phyloP scores from a whole-genome alignment of 2,113 vertebrate species.

The Chaetorhynchus papuensis region DNA sequence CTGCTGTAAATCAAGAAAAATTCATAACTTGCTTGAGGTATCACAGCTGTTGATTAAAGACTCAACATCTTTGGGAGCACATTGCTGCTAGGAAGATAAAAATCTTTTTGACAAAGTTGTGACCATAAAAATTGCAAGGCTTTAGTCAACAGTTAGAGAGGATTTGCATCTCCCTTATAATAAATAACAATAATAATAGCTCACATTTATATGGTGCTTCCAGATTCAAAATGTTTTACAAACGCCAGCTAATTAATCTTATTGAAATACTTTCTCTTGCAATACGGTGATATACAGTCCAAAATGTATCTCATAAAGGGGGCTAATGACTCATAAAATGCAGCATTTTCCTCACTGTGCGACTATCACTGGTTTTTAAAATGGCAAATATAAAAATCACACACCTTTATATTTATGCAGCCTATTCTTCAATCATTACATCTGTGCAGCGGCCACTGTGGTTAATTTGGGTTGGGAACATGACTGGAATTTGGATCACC shows the following conservation, averaged over 20 bases:
- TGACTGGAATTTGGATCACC: neutral
- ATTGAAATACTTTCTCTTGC: constrained; percentile 16
- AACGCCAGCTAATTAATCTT: constrained; percentile 56
- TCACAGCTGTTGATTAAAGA: constrained; percentile 78
- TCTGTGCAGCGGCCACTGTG: neutral
- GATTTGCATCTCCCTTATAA: constrained; percentile 59
- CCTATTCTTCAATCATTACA: constrained; percentile 31
- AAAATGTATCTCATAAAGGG: constrained; percentile 53
- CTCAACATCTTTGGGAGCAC: constrained; percentile 63
- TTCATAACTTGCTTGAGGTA: constrained; percentile 74
- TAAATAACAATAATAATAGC: constrained; percentile 62
- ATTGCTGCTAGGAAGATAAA: constrained; percentile 66
- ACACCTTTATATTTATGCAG: constrained; percentile 56
- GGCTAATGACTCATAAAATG: constrained; percentile 57
- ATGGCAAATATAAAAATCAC: constrained; percentile 58
- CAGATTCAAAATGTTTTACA: constrained; percentile 24
- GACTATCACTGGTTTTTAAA: constrained; percentile 25
- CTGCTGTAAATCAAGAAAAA: constrained; percentile 73
- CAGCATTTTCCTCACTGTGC: constrained; percentile 24
- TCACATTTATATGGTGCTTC: constrained; percentile 9
- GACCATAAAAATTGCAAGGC: constrained; percentile 69
- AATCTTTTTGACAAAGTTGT: constrained; percentile 69
- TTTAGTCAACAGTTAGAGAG: constrained; percentile 66
- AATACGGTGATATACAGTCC: constrained; percentile 9
- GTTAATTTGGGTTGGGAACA: constrained; percentile 2